These are phyloP conservation scores for Thamnophis sirtalis DNA, from an alignment of 2,113 vertebrate species.

Conservation along the genomic window DNA sequence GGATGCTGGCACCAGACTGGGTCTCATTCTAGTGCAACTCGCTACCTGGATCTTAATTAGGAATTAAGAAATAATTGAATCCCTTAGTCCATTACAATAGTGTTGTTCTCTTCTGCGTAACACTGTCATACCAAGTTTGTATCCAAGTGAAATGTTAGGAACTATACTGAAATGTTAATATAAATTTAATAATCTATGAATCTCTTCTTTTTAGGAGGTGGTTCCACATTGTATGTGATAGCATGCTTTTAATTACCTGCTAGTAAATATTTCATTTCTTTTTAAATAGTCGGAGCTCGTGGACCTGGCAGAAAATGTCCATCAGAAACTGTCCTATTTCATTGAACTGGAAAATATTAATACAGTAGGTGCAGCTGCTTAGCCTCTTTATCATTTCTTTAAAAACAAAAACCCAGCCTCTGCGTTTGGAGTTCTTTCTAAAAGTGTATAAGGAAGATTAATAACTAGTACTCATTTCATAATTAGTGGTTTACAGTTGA, in stretches of 20 bases:
- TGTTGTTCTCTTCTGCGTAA: not conserved
- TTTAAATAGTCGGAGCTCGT: slow-evolving; percentile 86
- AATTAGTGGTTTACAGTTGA: not conserved
- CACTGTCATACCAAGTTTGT: not conserved
- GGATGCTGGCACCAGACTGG: not conserved
- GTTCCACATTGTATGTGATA: not conserved
- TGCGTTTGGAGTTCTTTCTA: not conserved
- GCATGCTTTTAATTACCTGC: not conserved
- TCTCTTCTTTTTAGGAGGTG: not conserved
- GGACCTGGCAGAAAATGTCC: slow-evolving; percentile 92
- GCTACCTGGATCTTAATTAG: not conserved
- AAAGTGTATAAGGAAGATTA: not conserved
- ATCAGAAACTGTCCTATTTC: slow-evolving; percentile 97
- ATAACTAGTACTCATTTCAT: not conserved
- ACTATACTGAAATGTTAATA: not conserved
- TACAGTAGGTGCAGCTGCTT: slow-evolving; percentile 74
- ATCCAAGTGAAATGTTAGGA: not conserved
- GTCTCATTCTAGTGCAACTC: not conserved
- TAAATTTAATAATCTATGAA: not conserved
- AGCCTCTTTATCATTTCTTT: not conserved
- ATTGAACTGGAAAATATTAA: slow-evolving; percentile 95
- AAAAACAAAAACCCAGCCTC: not conserved
- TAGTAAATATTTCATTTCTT: slow-evolving; percentile 49
- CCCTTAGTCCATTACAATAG: not conserved
- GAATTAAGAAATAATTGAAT: not conserved